A percentile compares a stretch with the other conserved stretches of the same genome.
Evolutionary conservation across 2,888 invertebrate species (phyloP).

Genomic region (Listrodromus nycthemerus): DNA sequence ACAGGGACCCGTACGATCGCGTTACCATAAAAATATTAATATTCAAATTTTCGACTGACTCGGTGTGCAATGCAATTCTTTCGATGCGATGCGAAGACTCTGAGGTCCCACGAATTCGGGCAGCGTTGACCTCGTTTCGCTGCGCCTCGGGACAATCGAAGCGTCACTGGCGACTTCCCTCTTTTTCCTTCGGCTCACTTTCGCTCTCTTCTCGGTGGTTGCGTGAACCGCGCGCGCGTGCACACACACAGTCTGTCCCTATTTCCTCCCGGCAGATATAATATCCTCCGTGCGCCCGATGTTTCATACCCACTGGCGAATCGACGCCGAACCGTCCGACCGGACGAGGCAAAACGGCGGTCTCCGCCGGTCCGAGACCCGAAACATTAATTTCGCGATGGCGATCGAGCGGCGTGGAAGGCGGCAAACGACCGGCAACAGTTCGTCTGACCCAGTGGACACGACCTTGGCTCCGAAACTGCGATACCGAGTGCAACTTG

Average conservation of each 20-base stretch:
- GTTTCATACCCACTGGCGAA: constrained; percentile 15
- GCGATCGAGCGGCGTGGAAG: constrained; percentile 25
- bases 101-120: constrained; percentile 71
- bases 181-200: constrained; percentile 44
- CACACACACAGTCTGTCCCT: background rate
- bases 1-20: too few relatives aligned
- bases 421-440: constrained; percentile 61
- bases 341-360: constrained; percentile 32
- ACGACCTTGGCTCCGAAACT: constrained; percentile 75
- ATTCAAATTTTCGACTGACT: background rate
- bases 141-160: constrained; percentile 54
- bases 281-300: background rate
- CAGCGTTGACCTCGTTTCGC: constrained; percentile 59
- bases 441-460: constrained; percentile 78
- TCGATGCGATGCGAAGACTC: background rate
- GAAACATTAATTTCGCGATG: constrained; percentile 21
- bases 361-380: constrained; percentile 7
- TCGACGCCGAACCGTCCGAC: constrained; percentile 13
- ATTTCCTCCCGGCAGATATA: constrained; percentile 4
- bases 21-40: background rate
- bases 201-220: constrained; percentile 54
- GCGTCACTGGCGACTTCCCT: constrained; percentile 45
- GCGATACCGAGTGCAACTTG: constrained; percentile 57
- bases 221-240: background rate
- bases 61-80: background rate